Percentiles rank a stretch among this genome's conserved stretches.
Evolutionary conservation across 2,888 invertebrate species (phyloP).

Genomic region (Volucella zonaria): DNA sequence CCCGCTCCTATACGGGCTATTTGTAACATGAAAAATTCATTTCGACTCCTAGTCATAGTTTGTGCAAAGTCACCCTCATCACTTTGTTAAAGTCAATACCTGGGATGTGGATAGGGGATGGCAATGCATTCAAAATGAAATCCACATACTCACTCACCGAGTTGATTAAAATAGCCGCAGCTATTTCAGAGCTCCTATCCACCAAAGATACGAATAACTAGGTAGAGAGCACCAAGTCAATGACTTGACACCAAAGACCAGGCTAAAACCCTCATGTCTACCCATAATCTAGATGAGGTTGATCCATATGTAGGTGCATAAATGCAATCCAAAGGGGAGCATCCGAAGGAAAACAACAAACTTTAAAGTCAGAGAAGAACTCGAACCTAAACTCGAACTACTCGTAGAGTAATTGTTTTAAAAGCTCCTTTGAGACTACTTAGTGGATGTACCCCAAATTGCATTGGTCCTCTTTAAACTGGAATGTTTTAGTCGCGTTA

Average conservation of each 20-base stretch:
- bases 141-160: conserved; percentile 54
- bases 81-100: conserved; percentile 67
- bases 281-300: background rate
- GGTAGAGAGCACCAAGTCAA: conserved; percentile 47
- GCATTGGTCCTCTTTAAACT: conserved; percentile 17
- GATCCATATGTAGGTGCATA: conserved; percentile 1
- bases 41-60: conserved; percentile 57
- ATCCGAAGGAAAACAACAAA: conserved; percentile 23
- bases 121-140: conserved; percentile 67
- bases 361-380: conserved; percentile 21
- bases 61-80: conserved; percentile 65
- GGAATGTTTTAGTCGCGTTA: background rate
- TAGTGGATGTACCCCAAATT: conserved; percentile 35
- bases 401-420: conserved; percentile 60
- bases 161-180: conserved; percentile 70
- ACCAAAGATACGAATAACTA: conserved; percentile 1
- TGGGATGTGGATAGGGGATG: background rate
- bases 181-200: conserved; percentile 34
- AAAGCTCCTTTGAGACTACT: conserved; percentile 57
- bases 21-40: conserved; percentile 66
- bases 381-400: conserved; percentile 34
- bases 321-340: background rate
- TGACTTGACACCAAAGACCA: conserved; percentile 52
- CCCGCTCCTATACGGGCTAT: background rate
- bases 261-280: conserved; percentile 31